Evolutionary conservation across 1,140 invertebrate genomes (phyloP).

Genomic region (Saccostrea echinata): DNA sequence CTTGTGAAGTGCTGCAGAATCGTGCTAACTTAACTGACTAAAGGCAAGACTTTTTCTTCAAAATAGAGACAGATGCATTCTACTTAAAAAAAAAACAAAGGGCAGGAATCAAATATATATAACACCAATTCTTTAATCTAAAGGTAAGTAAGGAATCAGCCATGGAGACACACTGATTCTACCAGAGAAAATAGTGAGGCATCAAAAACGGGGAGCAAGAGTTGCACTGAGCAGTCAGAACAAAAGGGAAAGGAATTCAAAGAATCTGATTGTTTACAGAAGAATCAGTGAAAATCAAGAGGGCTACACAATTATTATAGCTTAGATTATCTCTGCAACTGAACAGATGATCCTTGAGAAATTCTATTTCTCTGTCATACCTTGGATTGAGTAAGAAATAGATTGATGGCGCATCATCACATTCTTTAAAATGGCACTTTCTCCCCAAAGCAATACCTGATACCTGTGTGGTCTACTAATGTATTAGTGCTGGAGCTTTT

Average conservation of each 20-base stretch:
- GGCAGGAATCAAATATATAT: too few species aligned
- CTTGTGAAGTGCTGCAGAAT: too few species aligned
- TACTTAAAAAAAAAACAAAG: too few species aligned
- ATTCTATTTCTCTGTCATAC: conserved; percentile 27
- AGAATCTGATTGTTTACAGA: background rate
- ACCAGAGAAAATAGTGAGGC: background rate
- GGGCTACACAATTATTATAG: conserved; percentile 22
- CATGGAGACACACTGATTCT: too few species aligned
- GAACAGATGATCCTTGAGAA: background rate
- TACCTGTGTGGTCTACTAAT: conserved; percentile 31
- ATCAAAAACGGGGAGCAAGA: background rate
- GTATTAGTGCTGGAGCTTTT: background rate
- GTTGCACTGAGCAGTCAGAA: too few species aligned
- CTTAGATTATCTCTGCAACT: conserved; percentile 8
- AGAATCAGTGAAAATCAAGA: background rate
- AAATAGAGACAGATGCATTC: too few species aligned
- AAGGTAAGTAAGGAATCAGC: too few species aligned
- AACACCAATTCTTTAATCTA: too few species aligned
- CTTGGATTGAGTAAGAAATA: conserved; percentile 12
- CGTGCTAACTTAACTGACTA: too few species aligned
- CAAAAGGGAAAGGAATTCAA: background rate
- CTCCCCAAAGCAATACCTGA: background rate
- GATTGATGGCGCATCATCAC: conserved; percentile 3
- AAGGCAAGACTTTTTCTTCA: too few species aligned
- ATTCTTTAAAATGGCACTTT: conserved; percentile 22